Base-by-base conservation (phyloP, 2,797 vertebrate species). In the Eulemur mongoz region DNA sequence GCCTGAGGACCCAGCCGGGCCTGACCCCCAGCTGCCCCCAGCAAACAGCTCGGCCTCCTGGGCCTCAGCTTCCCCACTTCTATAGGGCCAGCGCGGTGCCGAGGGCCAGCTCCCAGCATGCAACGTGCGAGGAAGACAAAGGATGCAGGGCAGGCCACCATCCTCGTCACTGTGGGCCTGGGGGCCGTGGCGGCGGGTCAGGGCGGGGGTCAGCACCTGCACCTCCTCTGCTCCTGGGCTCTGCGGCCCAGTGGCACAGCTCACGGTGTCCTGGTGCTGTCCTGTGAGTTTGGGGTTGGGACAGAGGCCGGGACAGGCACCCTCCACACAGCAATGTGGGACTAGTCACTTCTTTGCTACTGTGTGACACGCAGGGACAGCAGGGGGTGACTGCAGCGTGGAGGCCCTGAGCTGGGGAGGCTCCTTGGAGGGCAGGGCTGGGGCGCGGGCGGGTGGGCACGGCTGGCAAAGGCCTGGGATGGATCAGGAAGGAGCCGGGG, bases 21-120 rank as follows among this genome's bases (percentile, higher is more conserved):
- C 25, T 1, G 10, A 18, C 38, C 11, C 22, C 35, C n/a, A 35
- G 12, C 69, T 40, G 30, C 32, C 63, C 61, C 63, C 63, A n/a
- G 63, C 63, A n/a, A 67, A 7, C 32, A 17, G 17, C 63, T 67
- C 14, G 3, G 17, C 63, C 32, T 17, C 32, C 30, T 15, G 7
- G 23, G 22, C 38, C 69, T 70, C 23, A 23, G 38, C 11, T 13
- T 70, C 15, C 22, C 35, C 22, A 13, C 35, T 22, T 70, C 69
- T 25, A 1, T 40, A 38, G 69, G 38, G 20, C 11, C n/a, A 12
- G 67, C 4, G 1, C 0, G 7, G 65, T n/a, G 1, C 18, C n/a
- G 4, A 69, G 9, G 8, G 18, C 18, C 22, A 23, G 20, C 35
- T 70, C 20, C 69, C n/a, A 35, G 65, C 9, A 23, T 3, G 11